Conservation (phyloP, 2,113 vertebrate genomes). For the Tragelaphus imberbis region DNA sequence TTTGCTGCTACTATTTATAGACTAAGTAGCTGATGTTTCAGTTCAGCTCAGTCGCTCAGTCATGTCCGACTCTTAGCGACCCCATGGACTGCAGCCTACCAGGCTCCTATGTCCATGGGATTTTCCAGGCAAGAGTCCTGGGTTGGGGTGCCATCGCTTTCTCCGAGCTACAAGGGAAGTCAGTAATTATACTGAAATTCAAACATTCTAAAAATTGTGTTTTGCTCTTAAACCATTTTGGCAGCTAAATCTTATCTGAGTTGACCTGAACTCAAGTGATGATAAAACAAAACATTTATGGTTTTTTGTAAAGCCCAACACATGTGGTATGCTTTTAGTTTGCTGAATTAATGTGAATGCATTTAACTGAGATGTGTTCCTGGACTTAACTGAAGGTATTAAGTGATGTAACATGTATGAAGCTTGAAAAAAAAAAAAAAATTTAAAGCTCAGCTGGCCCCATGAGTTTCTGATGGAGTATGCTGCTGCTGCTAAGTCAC, state of each 20-base stretch:
- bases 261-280: not conserved
- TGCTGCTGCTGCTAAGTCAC: too few relatives aligned
- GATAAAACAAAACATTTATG: not conserved
- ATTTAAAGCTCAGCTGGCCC: not conserved
- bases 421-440: not conserved
- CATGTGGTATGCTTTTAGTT: not conserved
- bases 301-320: not conserved
- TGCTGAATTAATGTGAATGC: not conserved
- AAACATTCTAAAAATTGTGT: not conserved
- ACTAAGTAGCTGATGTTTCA: not conserved
- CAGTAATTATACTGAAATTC: not conserved
- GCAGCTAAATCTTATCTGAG: not conserved
- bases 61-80: too few relatives aligned
- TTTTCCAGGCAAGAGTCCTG: too few relatives aligned
- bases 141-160: too few relatives aligned
- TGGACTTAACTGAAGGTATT: not conserved
- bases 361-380: not conserved
- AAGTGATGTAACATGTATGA: not conserved
- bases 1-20: not conserved
- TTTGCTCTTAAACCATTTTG: not conserved
- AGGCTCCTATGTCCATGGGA: too few relatives aligned
- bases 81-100: too few relatives aligned
- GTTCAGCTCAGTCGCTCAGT: too few relatives aligned
- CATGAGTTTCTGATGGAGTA: not conserved
- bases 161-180: not conserved